Evolutionary conservation across 2,113 vertebrate genomes (phyloP), one percentile per base, ranked within the genome.

Genomic region (Platysteira castanea): DNA sequence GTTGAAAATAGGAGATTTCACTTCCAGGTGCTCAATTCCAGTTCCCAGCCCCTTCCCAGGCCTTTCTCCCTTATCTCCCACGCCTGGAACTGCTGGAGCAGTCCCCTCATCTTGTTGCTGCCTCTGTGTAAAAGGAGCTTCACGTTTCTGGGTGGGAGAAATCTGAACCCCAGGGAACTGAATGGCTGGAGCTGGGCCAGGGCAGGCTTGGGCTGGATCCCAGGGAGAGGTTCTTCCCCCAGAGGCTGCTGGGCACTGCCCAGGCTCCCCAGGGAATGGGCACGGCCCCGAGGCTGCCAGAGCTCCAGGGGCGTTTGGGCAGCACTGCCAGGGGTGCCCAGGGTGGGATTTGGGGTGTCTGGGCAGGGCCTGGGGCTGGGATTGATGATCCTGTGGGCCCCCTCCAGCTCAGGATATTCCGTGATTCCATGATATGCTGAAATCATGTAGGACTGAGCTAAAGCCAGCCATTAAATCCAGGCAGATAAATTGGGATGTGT

Each of bases 311-410:
- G 80, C 31, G 5, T 44, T 71, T 42, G 80, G 80, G 3, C n/a
- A 39, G 24, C 3, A 4, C 65, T 57, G 18, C 31, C 49, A 39
- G 63, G 84, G 24, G 3, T 73, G 57, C 7, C 1, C 49, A 31
- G 56, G 56, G 2, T 15, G 64, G 54, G n/a, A 0, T 4, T 70
- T 70, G 49, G 30, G 73, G 64, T 8, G 9, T 20, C 64, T 47
- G 65, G 4, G 13, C 28, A 78, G 54, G 19, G 13, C 0, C 28
- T 1, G 28, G 26, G 0, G 5, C 6, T 3, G 5, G 50, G 16
- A 26, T 47, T 2, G 16, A 28, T 2, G 24, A 21, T 54, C 21
- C 0, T 18, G 41, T 2, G 41, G 41, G 5, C 49, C 31, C 46
- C n/a, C 56, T 7, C 15, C 42, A 71, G 8, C 49, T 47, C 14